Base-by-base conservation (phyloP, 2,113 vertebrate genomes). In the Amia ocellicauda region DNA sequence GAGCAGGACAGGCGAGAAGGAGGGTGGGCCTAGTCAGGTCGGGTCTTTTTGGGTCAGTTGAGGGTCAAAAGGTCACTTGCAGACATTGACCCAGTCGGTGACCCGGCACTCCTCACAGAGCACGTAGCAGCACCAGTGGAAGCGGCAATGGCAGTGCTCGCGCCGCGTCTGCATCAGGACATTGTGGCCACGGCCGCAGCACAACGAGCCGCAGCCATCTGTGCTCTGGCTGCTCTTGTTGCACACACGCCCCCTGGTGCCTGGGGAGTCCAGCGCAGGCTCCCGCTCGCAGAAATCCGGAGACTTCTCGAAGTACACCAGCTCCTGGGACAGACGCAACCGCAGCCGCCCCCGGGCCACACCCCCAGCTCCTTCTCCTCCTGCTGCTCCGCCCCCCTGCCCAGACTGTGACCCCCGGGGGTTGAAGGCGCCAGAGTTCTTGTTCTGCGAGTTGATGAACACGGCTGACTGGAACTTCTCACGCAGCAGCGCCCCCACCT, bases 121-220 rank as follows among this genome's bases (percentile, higher is more conserved):
- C 76, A 95, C 93, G 0, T 94, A 95, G 80, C 93, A 95, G 74
- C 93, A 95, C 93, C 93, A 95, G 80, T 95, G 93, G 80, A 95
- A 95, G 29, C 89, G 83, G 60, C 93, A 95, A 23, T 92, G 88
- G 74, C 93, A 95, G 58, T 92, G 89, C 41, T 93, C 90, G 1
- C 88, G 89, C 40, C 89, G 88, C 0, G 88, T 93, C 83, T 95
- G 90, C 69, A 82, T 87, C 10, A 95, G 85, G 62, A 94, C 87
- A 52, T 95, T 95, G 83, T 94, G 93, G 62, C 93, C 93, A 0
- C 93, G 90, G 58, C 93, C 93, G 9, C 93, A 95, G 78, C 93
- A 95, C 73, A 95, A 78, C 8, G 93, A 93, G 68, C 90, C 64
- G 60, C 93, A 94, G 75, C 90, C 82, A 41, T 93, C 93, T 76